Evolutionary conservation across 2,797 vertebrate species (phyloP), one percentile per base, ranked within the genome.

Genomic region (Agapornis canus): DNA sequence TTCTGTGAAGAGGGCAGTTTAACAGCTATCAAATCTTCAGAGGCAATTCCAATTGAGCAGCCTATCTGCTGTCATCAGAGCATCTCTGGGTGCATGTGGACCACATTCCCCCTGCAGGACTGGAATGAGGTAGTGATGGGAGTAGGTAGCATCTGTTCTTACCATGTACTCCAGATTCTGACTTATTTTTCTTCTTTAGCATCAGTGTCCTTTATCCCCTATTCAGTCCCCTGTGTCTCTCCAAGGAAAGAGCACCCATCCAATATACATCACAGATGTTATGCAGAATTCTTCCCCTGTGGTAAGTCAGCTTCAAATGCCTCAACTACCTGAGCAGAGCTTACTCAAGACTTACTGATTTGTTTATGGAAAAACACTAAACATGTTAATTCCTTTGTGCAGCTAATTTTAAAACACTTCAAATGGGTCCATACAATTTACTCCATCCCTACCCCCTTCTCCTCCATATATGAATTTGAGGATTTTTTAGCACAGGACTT

Each of bases 91-190:
- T 15, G 29, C 26, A 6, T 5, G 12, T 12, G 25, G 14, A 73
- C 40, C 22, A 21, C 1, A 1, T 42, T 79, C 3, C 4, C 6
- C 13, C 0, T 0, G 37, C 27, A 81, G 54, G 39, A 47, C 14
- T 61, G 23, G 13, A 5, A 22, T 6, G 26, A 21, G 17, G 35
- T 42, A 75, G 19, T 10, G n/a, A n/a, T 4, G 26, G 20, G 25
- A 6, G 10, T 35, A 64, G 25, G 35, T 13, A 32, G 13, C 10
- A 27, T 19, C 65, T 81, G 25, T 59, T 90, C 60, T 69, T 54
- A 85, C 18, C 49, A 56, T 1, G 3, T 45, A 40, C 29, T 59
- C n/a, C 35, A 40, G 42, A 56, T 45, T 72, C 26, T 23, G 27
- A 26, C 19, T 32, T 10, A 29, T 35, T 29, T 61, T 75, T 15